phyloP scores from a whole-genome alignment of 2,797 vertebrate genomes.

The Mus caroli region DNA sequence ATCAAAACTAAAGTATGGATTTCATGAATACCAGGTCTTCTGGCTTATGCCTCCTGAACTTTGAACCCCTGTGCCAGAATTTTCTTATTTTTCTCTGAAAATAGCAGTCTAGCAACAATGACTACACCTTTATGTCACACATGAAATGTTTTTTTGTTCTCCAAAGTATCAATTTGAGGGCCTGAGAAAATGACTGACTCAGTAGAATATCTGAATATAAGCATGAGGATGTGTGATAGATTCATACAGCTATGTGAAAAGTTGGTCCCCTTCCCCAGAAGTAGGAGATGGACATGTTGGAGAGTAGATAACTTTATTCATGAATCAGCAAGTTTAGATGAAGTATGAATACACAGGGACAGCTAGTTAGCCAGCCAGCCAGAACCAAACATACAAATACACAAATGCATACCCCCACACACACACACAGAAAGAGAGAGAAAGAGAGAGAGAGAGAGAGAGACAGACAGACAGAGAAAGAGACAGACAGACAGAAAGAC shows the following conservation, averaged over 20 bases:
- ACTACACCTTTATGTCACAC: neutral
- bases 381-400: too few relatives aligned
- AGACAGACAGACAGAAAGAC: neutral
- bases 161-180: neutral
- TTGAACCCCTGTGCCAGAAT: neutral
- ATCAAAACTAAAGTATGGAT: neutral
- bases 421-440: neutral
- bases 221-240: neutral
- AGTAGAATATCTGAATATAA: neutral
- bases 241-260: neutral
- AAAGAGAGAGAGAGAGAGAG: neutral
- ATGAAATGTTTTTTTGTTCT: neutral
- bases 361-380: too few relatives aligned
- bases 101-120: neutral
- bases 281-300: fast-evolving
- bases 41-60: neutral
- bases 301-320: neutral
- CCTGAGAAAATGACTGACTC: neutral
- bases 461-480: too few relatives aligned
- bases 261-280: too few relatives aligned
- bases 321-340: neutral
- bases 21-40: neutral
- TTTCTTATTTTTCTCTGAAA: neutral
- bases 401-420: too few relatives aligned
- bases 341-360: neutral